A percentile compares a stretch with the other conserved stretches of the same genome.
phyloP scores from a whole-genome alignment of 1,140 invertebrate genomes.

The Diachasma alloeum region DNA sequence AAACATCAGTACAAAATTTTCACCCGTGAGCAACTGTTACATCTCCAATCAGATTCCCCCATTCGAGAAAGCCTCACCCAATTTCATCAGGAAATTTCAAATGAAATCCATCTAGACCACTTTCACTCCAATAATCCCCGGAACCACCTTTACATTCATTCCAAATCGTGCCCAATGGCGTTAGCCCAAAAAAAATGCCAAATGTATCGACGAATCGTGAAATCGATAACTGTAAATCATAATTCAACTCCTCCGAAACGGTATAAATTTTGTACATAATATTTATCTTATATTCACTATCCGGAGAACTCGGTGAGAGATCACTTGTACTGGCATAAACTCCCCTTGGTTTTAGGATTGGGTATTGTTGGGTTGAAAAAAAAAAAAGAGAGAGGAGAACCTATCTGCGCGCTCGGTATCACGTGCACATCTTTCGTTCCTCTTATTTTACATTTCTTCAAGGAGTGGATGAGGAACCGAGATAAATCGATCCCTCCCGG shows the following conservation, averaged over 20 bases:
- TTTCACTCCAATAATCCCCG: background rate
- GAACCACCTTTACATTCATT: background rate
- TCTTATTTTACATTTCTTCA: constrained; percentile 18
- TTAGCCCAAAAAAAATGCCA: background rate
- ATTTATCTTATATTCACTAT: constrained; percentile 10
- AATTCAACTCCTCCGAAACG: background rate
- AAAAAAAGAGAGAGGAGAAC: background rate
- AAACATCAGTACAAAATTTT: too few relatives aligned
- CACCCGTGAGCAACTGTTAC: too few relatives aligned
- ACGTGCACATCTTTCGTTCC: constrained; percentile 24
- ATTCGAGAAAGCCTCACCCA: background rate
- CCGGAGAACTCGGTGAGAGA: constrained; percentile 1
- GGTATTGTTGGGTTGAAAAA: background rate
- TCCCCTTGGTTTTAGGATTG: constrained; percentile 1
- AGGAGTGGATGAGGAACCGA: constrained; percentile 32
- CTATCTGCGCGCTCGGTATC: background rate
- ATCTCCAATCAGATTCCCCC: too few relatives aligned
- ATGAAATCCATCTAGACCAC: background rate
- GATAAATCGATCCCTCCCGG: constrained; percentile 39
- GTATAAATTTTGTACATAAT: background rate
- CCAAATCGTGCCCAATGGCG: background rate
- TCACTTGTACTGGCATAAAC: background rate
- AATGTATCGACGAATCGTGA: constrained; percentile 3
- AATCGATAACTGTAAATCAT: constrained; percentile 8
- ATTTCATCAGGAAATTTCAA: background rate